Base-by-base conservation (phyloP, 2,113 vertebrate species). In the Oreochromis aureus region DNA sequence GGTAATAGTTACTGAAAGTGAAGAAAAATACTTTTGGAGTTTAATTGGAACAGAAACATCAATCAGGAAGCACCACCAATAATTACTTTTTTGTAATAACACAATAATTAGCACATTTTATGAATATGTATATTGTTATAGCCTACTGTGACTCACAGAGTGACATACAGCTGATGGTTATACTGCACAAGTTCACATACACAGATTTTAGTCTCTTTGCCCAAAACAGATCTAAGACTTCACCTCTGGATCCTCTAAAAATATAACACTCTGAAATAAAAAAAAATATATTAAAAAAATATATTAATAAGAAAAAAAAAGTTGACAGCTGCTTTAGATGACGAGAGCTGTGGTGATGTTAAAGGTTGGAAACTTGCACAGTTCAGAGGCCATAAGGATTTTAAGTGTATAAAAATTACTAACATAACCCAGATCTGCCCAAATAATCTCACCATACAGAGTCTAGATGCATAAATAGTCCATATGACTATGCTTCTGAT, bases 191-290 rank as follows among this genome's bases (percentile, higher is more conserved):
- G 66, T 56, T 87, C 76, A 83, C 41, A 82, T 4, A 59, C n/a
- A 87, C 16, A 24, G 5, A 46, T 24, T 80, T 56, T 41, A 27
- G 27, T 63, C 22, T 83, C 12, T 89, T 80, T 89, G 54, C 91
- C 82, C 55, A 24, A 55, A 91, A 39, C 55, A 55, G 46, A 86
- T 63, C 63, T 59, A 82, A n/a, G 86, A 44, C 55, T 39, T 59
- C 61, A 81, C 41, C 39, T 80, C 39, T 71, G 46, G 69, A 39
- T 83, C 58, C 10, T 78, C 87, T 85, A 54, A 69, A 92, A 86
- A 91, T 89, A 90, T 16, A 69, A 86, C 30, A 5, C 87, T 54
- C 86, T 92, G 84, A 89, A 89, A 66, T 88, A 41, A 71, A 41
- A 82, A 24, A 82, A 92, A 48, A 10, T 5, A 16, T 8, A 89